Conservation (phyloP, 2,888 invertebrate species). For the Dichetophora obliterata region DNA sequence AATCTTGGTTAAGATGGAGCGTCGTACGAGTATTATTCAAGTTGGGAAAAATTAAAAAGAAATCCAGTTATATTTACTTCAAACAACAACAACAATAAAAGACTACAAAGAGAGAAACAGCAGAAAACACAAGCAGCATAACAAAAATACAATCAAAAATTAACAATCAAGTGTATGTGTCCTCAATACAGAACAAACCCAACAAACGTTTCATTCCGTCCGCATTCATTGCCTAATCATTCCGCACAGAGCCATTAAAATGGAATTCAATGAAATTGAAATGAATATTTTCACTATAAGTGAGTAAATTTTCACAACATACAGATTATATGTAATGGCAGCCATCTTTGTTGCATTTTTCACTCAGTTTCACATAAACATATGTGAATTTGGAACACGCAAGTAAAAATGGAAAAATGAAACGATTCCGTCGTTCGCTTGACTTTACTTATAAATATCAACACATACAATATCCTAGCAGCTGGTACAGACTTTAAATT, state of each 20-base stretch:
- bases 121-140: background rate
- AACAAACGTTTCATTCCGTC: slow-evolving; percentile 3
- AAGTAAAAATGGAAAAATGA: background rate
- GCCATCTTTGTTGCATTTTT: slow-evolving; percentile 49
- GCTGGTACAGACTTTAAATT: slow-evolving; percentile 23
- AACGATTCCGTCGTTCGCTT: no score
- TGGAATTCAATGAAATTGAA: slow-evolving; percentile 19
- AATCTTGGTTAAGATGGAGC: background rate
- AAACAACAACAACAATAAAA: background rate
- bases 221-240: background rate
- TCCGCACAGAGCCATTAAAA: background rate
- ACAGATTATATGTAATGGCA: slow-evolving; percentile 23
- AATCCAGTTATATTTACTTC: slow-evolving; percentile 26
- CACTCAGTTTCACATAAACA: slow-evolving; percentile 36
- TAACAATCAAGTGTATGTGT: slow-evolving; percentile 3
- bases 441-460: background rate
- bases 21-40: background rate
- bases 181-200: slow-evolving; percentile 3
- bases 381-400: slow-evolving; percentile 41
- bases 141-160: background rate
- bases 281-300: background rate
- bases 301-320: background rate
- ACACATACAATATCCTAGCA: background rate
- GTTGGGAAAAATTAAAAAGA: background rate
- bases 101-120: background rate